phyloP scores from a whole-genome alignment of 2,888 invertebrate genomes.

The Coelopa pilipes region DNA sequence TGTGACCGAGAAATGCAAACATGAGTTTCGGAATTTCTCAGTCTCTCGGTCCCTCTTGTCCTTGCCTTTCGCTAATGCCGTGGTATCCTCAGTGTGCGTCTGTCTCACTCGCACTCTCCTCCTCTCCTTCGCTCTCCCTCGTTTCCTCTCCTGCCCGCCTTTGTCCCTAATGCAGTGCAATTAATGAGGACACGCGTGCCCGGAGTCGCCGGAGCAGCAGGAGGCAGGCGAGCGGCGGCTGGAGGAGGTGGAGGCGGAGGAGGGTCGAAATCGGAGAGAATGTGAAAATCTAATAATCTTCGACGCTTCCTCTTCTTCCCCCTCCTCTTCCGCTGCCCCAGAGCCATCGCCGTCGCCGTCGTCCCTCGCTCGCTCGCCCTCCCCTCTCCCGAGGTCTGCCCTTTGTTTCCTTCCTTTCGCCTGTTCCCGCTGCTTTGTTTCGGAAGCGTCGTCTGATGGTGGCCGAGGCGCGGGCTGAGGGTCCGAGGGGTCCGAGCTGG shows the following conservation, averaged over 20 bases:
- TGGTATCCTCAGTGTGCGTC: too few species aligned
- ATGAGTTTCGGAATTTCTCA: background rate
- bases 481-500: too few species aligned
- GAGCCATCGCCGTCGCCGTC: background rate
- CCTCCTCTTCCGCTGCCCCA: background rate
- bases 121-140: background rate
- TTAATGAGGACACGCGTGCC: too few species aligned
- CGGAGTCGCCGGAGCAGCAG: too few species aligned
- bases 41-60: background rate
- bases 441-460: too few species aligned
- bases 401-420: background rate
- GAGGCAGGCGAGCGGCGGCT: too few species aligned
- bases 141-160: background rate
- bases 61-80: background rate
- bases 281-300: too few species aligned
- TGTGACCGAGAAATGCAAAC: background rate
- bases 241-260: too few species aligned
- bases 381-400: background rate
- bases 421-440: background rate
- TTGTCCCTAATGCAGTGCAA: background rate
- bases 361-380: background rate
- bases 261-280: too few species aligned
- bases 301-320: too few species aligned
- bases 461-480: too few species aligned
- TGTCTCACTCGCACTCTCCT: too few species aligned